These are phyloP conservation scores for Meda fulgida DNA, from an alignment of 2,797 vertebrate species.

Conservation along the genomic window DNA sequence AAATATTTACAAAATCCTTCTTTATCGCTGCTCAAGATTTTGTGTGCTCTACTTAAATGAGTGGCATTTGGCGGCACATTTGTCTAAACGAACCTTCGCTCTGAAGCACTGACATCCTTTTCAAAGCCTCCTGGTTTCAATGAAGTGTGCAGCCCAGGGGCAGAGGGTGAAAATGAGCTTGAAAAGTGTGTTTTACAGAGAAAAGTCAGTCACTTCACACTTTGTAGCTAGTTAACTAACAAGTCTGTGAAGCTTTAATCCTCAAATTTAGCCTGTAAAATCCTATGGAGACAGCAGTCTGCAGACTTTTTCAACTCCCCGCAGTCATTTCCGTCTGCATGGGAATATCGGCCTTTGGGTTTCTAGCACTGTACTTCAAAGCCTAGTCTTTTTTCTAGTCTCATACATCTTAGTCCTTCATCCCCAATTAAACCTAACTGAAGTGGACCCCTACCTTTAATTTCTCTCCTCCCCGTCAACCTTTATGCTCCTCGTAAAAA, in stretches of 20 bases:
- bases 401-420: constrained; percentile 59
- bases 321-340: constrained; percentile 62
- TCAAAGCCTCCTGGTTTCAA: constrained; percentile 62
- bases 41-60: constrained; percentile 1
- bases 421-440: constrained; percentile 63
- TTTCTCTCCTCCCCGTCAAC: constrained; percentile 13
- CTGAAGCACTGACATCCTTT: constrained; percentile 52
- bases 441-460: constrained; percentile 54
- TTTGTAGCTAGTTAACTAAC: constrained; percentile 67
- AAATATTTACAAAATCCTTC: constrained; percentile 32
- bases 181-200: constrained; percentile 54
- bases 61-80: constrained; percentile 6
- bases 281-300: constrained; percentile 59
- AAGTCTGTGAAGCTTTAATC: constrained; percentile 61
- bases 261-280: constrained; percentile 62
- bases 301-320: constrained; percentile 38
- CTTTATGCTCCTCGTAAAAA: constrained; percentile 15
- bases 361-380: constrained; percentile 68
- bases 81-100: constrained; percentile 37
- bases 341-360: constrained; percentile 53
- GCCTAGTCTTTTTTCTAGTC: constrained; percentile 42
- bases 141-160: constrained; percentile 61
- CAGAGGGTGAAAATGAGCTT: constrained; percentile 66
- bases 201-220: constrained; percentile 69
- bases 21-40: constrained; percentile 20